Conservation (phyloP, 2,888 invertebrate genomes). For the Ormyrus labotus region DNA sequence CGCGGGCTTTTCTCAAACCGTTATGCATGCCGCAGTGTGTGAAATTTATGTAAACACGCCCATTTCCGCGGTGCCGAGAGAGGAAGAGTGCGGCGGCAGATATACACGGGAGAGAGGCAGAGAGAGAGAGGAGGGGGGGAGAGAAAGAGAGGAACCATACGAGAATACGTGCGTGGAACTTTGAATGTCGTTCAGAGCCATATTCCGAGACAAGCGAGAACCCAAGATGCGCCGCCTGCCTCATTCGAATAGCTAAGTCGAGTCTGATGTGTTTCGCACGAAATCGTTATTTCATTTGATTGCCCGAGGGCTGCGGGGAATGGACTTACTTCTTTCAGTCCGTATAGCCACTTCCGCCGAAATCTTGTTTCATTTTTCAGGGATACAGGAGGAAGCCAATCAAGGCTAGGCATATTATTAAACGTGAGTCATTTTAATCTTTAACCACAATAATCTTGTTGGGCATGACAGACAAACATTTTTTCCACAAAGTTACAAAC, state of each 20-base stretch:
- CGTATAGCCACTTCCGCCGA: too few species aligned
- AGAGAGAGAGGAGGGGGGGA: neutral
- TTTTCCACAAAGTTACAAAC: too few species aligned
- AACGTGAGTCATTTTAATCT: too few species aligned
- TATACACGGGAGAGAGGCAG: neutral
- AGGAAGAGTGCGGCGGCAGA: neutral
- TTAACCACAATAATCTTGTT: too few species aligned
- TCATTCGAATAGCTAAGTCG: neutral
- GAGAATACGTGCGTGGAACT: constrained; percentile 13
- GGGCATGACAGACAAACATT: too few species aligned
- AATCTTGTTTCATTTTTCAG: too few species aligned
- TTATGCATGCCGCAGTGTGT: constrained; percentile 62
- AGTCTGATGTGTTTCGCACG: neutral
- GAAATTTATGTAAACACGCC: constrained; percentile 61
- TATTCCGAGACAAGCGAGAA: neutral
- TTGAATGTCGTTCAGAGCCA: neutral
- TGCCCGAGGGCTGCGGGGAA: neutral
- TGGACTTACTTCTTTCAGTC: too few species aligned
- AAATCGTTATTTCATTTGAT: constrained; percentile 7
- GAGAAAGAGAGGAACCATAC: neutral
- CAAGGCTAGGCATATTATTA: too few species aligned
- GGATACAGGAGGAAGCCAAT: too few species aligned
- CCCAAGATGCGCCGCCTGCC: neutral
- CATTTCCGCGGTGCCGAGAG: constrained; percentile 10
- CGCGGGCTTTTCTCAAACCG: constrained; percentile 46